Base-by-base conservation (phyloP, 2,888 invertebrate genomes). In the Trachelus tabidus region DNA sequence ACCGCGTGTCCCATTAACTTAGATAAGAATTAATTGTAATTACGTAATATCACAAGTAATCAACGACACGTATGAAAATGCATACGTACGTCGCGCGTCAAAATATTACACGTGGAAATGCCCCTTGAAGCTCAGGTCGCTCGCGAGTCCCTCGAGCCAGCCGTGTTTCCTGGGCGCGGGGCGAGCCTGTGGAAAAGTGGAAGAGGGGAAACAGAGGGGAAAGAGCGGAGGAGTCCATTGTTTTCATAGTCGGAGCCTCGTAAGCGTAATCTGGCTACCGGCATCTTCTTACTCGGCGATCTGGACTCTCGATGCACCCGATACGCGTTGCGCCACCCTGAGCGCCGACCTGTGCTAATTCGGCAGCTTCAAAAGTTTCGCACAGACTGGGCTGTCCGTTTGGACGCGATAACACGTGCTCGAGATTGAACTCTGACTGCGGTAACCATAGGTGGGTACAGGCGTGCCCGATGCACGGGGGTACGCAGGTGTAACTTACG, bases 291-390 rank as follows among this genome's bases (percentile, higher is more conserved):
- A 15, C 71, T 31, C 30, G 12, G 71, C 71, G 9, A 71, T 31
- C 71, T 33, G 71, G 12, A 56, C 23, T 9, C 23, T 23, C 6
- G 30, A 30, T 11, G 69, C 69, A 33, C 71, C 30, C 71, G 12
- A 15, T 71, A 15, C 71, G 33, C 71, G 71, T 71, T 71, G 30
- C 71, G 31, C 71, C 71, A 71, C 71, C 71, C 31, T 33, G 71
- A 31, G 12, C 71, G 12, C 30, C 71, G 15, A 30, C 31, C 71
- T 12, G 30, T 31, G 71, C 71, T 31, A 71, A 71, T 71, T 4
- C 9, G 31, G 31, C 31, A 71, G 71, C 71, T 69, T 30, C 11
- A 3, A 30, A 4, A 12, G 4, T 33, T 33, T 31, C 30, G 23
- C 71, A 31, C 11, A 1, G 4, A 2, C 31, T 12, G 33, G 15